A percentile compares a stretch with the other conserved stretches of the same genome.
Evolutionary conservation across 2,888 invertebrate genomes (phyloP).

Genomic region (Oxystoma pomonae): DNA sequence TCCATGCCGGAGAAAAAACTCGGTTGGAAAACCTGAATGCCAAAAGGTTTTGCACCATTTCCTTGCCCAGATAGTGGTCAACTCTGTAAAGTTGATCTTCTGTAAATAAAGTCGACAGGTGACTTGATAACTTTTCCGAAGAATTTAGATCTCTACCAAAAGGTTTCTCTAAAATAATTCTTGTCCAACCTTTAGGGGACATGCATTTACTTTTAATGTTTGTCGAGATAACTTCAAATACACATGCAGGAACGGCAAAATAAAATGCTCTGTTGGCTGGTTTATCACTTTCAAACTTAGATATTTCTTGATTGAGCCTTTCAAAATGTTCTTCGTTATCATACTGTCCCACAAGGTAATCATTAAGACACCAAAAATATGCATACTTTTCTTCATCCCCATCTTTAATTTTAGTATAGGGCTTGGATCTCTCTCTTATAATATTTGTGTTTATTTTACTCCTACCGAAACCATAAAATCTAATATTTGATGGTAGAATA

Average conservation of each 20-base stretch:
- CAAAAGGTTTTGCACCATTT: slow-evolving; percentile 99
- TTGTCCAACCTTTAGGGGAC: slow-evolving; percentile 74
- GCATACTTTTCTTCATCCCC: neutral
- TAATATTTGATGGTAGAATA: neutral
- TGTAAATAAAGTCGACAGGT: slow-evolving; percentile 78
- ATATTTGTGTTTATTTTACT: neutral
- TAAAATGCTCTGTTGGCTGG: slow-evolving; percentile 92
- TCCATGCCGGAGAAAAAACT: slow-evolving; percentile 94
- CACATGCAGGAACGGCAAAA: slow-evolving; percentile 90
- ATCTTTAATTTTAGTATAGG: neutral
- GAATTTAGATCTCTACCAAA: slow-evolving; percentile 87
- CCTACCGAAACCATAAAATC: neutral
- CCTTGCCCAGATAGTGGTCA: slow-evolving; percentile 98
- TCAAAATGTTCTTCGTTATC: neutral
- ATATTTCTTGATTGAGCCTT: neutral
- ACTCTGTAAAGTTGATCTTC: slow-evolving; percentile 96
- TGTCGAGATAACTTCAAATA: slow-evolving; percentile 82
- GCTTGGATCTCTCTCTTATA: neutral
- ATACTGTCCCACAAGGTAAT: neutral
- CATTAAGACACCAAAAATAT: neutral
- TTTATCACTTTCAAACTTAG: slow-evolving; percentile 40
- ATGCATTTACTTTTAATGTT: slow-evolving; percentile 80
- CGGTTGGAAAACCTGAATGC: slow-evolving; percentile 91
- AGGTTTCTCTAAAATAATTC: slow-evolving; percentile 96
- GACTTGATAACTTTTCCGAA: slow-evolving; percentile 77